Evolutionary conservation across 2,113 vertebrate genomes (phyloP).

Genomic region (Platanista minor): DNA sequence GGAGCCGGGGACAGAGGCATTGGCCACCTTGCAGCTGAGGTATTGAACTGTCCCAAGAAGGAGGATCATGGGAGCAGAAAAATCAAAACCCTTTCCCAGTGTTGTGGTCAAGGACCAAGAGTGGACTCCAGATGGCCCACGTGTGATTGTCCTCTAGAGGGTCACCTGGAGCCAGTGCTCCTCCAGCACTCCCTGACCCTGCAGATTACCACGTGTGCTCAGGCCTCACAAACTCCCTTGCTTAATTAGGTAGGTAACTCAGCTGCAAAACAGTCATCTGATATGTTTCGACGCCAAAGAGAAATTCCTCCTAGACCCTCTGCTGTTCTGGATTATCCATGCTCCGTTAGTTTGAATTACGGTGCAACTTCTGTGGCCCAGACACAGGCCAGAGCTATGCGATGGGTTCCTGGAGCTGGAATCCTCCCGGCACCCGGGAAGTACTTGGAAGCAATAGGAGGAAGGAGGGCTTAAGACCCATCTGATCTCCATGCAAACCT

Average conservation of each 20-base stretch:
- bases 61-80: not conserved
- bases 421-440: not conserved
- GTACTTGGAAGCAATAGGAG: not conserved
- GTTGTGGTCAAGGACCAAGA: not conserved
- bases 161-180: not conserved
- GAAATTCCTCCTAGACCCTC: conserved; percentile 63
- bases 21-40: too few relatives aligned
- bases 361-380: not conserved
- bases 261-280: conserved; percentile 63
- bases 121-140: not conserved
- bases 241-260: conserved; percentile 65
- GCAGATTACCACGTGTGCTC: not conserved
- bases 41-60: not conserved
- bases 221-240: conserved; percentile 16
- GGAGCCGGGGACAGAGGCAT: not conserved
- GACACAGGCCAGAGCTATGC: not conserved
- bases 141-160: not conserved
- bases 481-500: not conserved
- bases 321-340: conserved; percentile 62
- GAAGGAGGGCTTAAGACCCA: not conserved
- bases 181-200: not conserved
- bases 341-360: conserved; percentile 62
- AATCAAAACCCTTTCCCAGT: not conserved
- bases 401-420: not conserved
- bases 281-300: conserved; percentile 53